phyloP scores from a whole-genome alignment of 2,113 vertebrate species.

The Hipposideros armiger region DNA sequence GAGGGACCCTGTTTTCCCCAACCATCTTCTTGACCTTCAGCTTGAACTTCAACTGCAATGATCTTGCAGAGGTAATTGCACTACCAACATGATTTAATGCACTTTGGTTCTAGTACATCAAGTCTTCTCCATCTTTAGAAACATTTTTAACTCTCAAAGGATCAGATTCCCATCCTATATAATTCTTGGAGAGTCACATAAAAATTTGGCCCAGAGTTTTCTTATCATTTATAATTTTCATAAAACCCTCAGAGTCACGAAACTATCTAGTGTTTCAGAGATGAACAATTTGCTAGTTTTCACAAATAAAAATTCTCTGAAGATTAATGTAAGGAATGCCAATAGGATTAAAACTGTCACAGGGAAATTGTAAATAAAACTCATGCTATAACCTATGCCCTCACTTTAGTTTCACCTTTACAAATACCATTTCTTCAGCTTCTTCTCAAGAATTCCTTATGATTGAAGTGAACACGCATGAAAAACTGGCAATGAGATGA shows the following conservation, averaged over 20 bases:
- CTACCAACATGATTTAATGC: slow-evolving; percentile 37
- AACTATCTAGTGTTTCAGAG: slow-evolving; percentile 73
- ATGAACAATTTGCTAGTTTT: slow-evolving; percentile 67
- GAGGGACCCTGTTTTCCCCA: slow-evolving; percentile 61
- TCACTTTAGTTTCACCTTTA: background rate
- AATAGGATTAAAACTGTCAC: slow-evolving; percentile 62
- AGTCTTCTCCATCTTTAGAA: slow-evolving; percentile 53
- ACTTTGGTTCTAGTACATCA: background rate
- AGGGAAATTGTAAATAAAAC: slow-evolving; percentile 63
- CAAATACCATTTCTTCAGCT: background rate
- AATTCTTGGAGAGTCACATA: slow-evolving; percentile 74
- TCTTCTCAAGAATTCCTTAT: background rate
- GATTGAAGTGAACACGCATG: background rate
- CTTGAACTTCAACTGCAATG: slow-evolving; percentile 72
- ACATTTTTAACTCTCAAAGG: slow-evolving; percentile 74
- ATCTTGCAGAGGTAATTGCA: slow-evolving; percentile 72
- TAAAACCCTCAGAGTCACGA: slow-evolving; percentile 70
- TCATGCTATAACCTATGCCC: background rate
- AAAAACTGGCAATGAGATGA: background rate
- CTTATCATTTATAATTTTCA: slow-evolving; percentile 84
- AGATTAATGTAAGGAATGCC: slow-evolving; percentile 51
- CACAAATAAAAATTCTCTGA: slow-evolving; percentile 60
- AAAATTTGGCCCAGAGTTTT: slow-evolving; percentile 75
- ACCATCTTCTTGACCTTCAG: slow-evolving; percentile 58
- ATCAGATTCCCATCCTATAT: slow-evolving; percentile 74